phyloP scores from a whole-genome alignment of 2,797 vertebrate genomes.

The Choloepus didactylus region DNA sequence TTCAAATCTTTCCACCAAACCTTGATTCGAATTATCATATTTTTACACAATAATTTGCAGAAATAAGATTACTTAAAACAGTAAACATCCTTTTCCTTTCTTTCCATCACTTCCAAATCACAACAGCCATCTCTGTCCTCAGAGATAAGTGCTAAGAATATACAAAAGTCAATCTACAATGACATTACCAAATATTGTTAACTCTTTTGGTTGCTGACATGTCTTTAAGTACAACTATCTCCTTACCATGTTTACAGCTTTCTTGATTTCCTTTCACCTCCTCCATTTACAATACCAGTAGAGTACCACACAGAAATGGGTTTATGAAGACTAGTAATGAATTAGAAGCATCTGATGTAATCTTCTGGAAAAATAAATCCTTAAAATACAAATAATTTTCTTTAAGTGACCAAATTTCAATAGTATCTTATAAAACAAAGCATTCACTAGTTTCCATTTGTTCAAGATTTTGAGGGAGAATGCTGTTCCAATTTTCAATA shows the following conservation, averaged over 20 bases:
- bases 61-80: slow-evolving; percentile 68
- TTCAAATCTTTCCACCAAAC: slow-evolving; percentile 64
- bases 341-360: not conserved
- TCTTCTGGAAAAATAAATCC: not conserved
- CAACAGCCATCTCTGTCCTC: slow-evolving; percentile 12
- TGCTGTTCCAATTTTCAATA: slow-evolving; percentile 39
- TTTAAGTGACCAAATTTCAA: slow-evolving; percentile 41
- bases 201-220: not conserved
- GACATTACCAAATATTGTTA: not conserved
- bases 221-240: not conserved
- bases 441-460: slow-evolving; percentile 58
- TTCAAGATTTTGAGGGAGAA: slow-evolving; percentile 27
- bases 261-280: not conserved
- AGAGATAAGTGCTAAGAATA: not conserved
- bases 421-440: slow-evolving; percentile 44
- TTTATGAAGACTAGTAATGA: not conserved
- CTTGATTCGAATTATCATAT: slow-evolving; percentile 76
- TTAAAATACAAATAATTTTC: slow-evolving; percentile 39
- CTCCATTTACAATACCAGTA: not conserved
- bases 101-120: slow-evolving; percentile 13
- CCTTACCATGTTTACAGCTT: not conserved
- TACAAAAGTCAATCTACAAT: not conserved
- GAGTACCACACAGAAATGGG: slow-evolving; percentile 9
- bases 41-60: too few species aligned
- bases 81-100: slow-evolving; percentile 39